Conservation (phyloP, 2,888 invertebrate species). For the Thyatira batis region DNA sequence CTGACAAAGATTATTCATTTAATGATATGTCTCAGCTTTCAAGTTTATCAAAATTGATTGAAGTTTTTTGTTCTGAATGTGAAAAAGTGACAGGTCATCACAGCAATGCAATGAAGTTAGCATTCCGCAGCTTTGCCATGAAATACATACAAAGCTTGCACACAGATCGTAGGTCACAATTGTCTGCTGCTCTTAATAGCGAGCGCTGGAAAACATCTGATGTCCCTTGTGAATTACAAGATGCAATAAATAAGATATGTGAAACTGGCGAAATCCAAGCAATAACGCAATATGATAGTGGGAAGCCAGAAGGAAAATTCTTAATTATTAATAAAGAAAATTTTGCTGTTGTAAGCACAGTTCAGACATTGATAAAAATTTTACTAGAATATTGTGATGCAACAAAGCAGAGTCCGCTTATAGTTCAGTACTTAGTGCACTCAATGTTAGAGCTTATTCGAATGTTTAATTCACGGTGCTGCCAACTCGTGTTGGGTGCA, state of each 20-base stretch:
- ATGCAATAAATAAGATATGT: slow-evolving; percentile 88
- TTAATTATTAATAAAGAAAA: slow-evolving; percentile 86
- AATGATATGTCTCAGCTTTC: slow-evolving; percentile 89
- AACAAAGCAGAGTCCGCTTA: slow-evolving; percentile 88
- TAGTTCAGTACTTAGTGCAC: slow-evolving; percentile 90
- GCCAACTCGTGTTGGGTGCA: slow-evolving; percentile 97
- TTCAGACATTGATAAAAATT: slow-evolving; percentile 93
- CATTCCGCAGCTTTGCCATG: slow-evolving; percentile 93
- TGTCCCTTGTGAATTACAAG: slow-evolving; percentile 94
- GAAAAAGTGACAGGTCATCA: slow-evolving; percentile 88
- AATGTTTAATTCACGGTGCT: slow-evolving; percentile 93
- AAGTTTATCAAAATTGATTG: slow-evolving; percentile 88
- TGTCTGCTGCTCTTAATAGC: slow-evolving; percentile 91
- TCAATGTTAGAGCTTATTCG: slow-evolving; percentile 94
- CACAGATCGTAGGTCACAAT: slow-evolving; percentile 91
- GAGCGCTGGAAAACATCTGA: slow-evolving; percentile 97
- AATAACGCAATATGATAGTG: slow-evolving; percentile 56
- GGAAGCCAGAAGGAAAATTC: slow-evolving; percentile 78
- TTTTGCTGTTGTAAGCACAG: slow-evolving; percentile 90
- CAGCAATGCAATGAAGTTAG: slow-evolving; percentile 90
- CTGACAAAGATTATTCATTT: slow-evolving; percentile 86
- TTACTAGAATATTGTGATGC: slow-evolving; percentile 95
- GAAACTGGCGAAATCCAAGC: slow-evolving; percentile 76
- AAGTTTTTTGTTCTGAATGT: slow-evolving; percentile 89
- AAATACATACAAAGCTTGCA: slow-evolving; percentile 96